phyloP scores from a whole-genome alignment of 2,113 vertebrate species.

The Xenopus tropicalis region DNA sequence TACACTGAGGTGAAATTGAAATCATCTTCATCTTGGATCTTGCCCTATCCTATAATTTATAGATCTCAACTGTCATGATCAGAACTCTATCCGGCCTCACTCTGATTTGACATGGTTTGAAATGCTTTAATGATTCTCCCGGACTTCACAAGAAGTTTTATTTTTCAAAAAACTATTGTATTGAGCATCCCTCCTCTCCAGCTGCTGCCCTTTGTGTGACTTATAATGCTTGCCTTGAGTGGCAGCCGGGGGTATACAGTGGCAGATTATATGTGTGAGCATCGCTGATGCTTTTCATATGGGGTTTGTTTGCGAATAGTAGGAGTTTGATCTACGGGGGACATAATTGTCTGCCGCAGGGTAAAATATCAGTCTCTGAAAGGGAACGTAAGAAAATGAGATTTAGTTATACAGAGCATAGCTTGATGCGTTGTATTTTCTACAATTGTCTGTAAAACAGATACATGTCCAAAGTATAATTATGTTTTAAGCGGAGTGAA shows the following conservation, averaged over 20 bases:
- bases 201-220: conserved; percentile 20
- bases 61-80: no score
- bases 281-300: not conserved
- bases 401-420: not conserved
- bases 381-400: not conserved
- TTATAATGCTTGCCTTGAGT: conserved; percentile 4
- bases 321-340: conserved; percentile 7
- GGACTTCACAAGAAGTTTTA: not conserved
- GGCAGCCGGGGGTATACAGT: not conserved
- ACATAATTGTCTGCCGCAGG: not conserved
- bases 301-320: not conserved
- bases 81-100: no score
- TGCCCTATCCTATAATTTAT: no score
- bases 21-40: no score
- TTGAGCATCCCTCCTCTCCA: not conserved
- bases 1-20: no score
- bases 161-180: not conserved
- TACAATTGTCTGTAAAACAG: conserved; percentile 2
- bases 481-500: no score
- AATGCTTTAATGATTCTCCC: not conserved
- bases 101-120: not conserved
- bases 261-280: not conserved
- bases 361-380: conserved; percentile 12
- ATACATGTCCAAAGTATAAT: no score
- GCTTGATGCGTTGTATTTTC: not conserved